Conservation (phyloP, 2,888 invertebrate genomes). For the Conus canariensis region DNA sequence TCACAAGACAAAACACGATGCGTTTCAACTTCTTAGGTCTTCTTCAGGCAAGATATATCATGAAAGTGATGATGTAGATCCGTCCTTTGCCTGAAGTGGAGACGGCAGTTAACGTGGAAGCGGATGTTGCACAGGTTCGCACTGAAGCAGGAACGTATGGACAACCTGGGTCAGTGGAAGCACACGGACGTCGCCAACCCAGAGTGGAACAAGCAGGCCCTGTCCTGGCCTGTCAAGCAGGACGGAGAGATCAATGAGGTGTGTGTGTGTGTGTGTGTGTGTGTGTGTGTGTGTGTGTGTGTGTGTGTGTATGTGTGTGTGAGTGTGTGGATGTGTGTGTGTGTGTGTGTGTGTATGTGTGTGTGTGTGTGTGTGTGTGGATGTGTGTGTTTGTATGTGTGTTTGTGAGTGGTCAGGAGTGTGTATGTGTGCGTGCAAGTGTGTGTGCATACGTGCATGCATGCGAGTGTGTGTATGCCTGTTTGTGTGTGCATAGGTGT, state of each 20-base stretch:
- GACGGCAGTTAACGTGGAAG: too few species aligned
- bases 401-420: background rate
- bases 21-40: too few species aligned
- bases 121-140: conserved; percentile 69
- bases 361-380: too few species aligned
- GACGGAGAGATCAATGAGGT: conserved; percentile 75
- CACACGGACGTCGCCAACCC: conserved; percentile 73
- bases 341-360: too few species aligned
- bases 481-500: too few species aligned
- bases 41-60: too few species aligned
- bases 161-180: conserved; percentile 78
- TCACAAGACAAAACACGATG: too few species aligned
- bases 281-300: background rate
- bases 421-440: background rate
- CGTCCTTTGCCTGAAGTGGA: too few species aligned
- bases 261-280: background rate
- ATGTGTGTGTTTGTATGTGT: too few species aligned
- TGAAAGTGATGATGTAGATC: too few species aligned
- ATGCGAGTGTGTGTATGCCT: background rate
- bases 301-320: background rate
- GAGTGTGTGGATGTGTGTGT: too few species aligned
- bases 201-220: conserved; percentile 77
- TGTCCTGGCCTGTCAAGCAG: conserved; percentile 77
- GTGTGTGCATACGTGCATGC: background rate
- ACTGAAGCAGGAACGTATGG: conserved; percentile 77